Conservation (phyloP, 2,113 vertebrate species). For the Lepus americanus region DNA sequence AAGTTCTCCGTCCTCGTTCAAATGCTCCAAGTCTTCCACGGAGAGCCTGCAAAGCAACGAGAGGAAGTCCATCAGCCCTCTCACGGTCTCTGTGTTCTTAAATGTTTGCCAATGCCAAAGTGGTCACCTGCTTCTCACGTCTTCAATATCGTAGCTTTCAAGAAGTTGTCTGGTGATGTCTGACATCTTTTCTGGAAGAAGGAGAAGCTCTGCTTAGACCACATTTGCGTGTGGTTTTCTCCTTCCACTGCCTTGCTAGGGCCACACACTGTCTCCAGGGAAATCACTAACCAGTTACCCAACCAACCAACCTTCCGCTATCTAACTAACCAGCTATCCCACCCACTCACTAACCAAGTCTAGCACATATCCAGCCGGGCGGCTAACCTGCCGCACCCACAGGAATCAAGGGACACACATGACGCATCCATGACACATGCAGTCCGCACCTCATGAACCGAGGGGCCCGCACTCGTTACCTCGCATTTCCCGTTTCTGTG, state of each 20-base stretch:
- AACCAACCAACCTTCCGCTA: background rate
- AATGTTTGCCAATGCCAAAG: background rate
- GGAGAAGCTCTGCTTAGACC: background rate
- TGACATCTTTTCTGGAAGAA: slow-evolving; percentile 92
- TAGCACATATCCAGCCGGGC: background rate
- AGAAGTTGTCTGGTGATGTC: slow-evolving; percentile 93
- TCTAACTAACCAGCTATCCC: background rate
- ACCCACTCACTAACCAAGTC: background rate
- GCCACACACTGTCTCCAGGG: background rate
- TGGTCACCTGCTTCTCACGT: slow-evolving; percentile 91
- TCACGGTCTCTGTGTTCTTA: background rate
- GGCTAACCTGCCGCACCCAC: background rate
- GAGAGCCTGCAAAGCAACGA: slow-evolving; percentile 88
- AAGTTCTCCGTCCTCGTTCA: slow-evolving; percentile 93
- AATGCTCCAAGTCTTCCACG: slow-evolving; percentile 89
- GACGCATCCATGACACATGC: background rate
- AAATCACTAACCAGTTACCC: background rate
- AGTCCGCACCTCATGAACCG: background rate
- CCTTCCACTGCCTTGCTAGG: background rate
- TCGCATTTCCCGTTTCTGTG: slow-evolving; percentile 92
- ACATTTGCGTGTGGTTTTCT: background rate
- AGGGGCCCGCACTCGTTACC: slow-evolving; percentile 84
- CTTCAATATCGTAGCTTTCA: slow-evolving; percentile 91
- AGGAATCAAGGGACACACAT: background rate
- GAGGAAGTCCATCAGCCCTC: background rate